These are phyloP conservation scores for Triops cancriformis DNA, from an alignment of 1,140 invertebrate genomes.

Conservation along the genomic window DNA sequence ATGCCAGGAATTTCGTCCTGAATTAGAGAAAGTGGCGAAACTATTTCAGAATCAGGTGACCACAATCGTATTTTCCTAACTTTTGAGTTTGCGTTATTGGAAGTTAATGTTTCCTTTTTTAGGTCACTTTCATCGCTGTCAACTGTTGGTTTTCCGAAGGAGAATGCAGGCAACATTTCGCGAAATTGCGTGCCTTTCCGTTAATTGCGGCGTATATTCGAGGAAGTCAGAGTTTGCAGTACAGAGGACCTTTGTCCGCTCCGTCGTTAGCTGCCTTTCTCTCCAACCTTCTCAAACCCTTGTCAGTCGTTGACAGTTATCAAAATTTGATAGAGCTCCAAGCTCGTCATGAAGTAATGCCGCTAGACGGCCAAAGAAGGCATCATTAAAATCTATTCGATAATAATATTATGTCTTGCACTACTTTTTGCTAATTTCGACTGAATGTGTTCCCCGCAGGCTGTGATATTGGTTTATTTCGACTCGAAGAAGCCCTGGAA, in stretches of 20 bases:
- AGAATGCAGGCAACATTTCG: background rate
- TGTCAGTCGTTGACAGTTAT: background rate
- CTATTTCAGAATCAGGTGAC: background rate
- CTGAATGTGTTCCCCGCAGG: background rate
- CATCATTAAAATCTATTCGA: no score
- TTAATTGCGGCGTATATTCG: background rate
- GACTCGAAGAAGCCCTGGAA: background rate
- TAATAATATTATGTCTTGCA: no score
- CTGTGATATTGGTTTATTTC: background rate
- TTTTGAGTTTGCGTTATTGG: background rate
- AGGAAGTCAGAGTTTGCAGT: background rate
- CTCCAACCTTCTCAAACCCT: background rate
- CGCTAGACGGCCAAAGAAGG: background rate
- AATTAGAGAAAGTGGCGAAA: background rate
- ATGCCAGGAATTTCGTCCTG: background rate
- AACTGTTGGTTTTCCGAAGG: background rate
- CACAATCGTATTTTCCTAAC: background rate
- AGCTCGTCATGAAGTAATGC: background rate
- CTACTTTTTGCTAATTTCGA: no score
- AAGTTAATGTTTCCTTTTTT: background rate
- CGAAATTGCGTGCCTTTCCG: background rate
- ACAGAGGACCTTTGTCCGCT: background rate
- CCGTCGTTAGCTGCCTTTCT: background rate
- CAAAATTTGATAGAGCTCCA: background rate
- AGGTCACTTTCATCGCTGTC: background rate